A percentile compares a stretch with the other conserved stretches of the same genome.
phyloP scores from a whole-genome alignment of 2,113 vertebrate species.

The Calypte anna region DNA sequence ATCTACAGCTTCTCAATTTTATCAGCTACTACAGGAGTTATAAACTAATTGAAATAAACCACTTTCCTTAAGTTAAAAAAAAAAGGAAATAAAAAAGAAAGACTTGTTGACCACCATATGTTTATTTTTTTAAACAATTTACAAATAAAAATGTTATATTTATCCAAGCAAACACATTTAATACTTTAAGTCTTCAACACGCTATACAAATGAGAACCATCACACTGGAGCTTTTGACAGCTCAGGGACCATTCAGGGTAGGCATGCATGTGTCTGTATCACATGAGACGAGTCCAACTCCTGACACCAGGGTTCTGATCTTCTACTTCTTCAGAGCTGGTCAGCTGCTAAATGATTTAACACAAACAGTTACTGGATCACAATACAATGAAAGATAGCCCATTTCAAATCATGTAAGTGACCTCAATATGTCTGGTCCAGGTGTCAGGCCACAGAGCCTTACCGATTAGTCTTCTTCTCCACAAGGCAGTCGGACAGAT shows the following conservation, averaged over 20 bases:
- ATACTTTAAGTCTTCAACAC: conserved; percentile 77
- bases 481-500: conserved; percentile 69
- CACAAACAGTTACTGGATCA: conserved; percentile 78
- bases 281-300: conserved; percentile 75
- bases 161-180: conserved; percentile 75
- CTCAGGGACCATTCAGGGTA: conserved; percentile 58
- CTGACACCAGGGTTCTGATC: conserved; percentile 76
- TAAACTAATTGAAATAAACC: neutral
- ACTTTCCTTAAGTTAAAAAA: neutral
- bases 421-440: conserved; percentile 70
- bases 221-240: conserved; percentile 63
- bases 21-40: neutral
- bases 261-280: conserved; percentile 74
- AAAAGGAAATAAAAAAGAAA: conserved; percentile 40
- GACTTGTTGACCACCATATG: conserved; percentile 56
- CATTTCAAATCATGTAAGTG: conserved; percentile 75
- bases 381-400: conserved; percentile 72
- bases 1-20: neutral
- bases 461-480: conserved; percentile 79
- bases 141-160: conserved; percentile 76
- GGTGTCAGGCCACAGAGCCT: conserved; percentile 73
- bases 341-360: conserved; percentile 78
- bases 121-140: conserved; percentile 81
- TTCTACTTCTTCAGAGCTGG: conserved; percentile 76
- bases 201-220: conserved; percentile 79